Conservation (phyloP, 2,888 invertebrate genomes). For the Trisateles emortualis region DNA sequence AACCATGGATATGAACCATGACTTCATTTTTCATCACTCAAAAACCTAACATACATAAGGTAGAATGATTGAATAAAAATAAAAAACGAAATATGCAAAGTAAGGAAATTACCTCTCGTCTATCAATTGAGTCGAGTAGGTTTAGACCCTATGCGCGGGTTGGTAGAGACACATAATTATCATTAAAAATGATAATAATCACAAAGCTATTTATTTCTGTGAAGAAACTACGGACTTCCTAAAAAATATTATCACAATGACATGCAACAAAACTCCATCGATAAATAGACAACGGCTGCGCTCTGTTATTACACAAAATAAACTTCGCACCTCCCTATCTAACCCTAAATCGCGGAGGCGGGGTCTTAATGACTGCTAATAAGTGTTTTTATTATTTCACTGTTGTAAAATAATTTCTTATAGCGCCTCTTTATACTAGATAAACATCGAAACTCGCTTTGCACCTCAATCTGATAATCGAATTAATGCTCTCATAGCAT, state of each 20-base stretch:
- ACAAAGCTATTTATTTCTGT: background rate
- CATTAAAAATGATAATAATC: background rate
- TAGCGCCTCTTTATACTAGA: slow-evolving; percentile 85
- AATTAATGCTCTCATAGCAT: slow-evolving; percentile 85
- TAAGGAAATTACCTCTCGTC: no score
- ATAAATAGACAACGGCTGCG: slow-evolving; percentile 63
- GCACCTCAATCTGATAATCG: slow-evolving; percentile 87
- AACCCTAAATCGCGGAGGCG: slow-evolving; percentile 81
- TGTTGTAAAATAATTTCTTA: slow-evolving; percentile 85
- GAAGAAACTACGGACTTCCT: slow-evolving; percentile 7
- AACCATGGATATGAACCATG: no score
- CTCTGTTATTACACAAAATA: slow-evolving; percentile 75
- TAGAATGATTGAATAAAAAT: no score
- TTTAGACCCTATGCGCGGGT: no score
- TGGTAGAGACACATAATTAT: background rate
- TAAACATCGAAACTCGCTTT: slow-evolving; percentile 87
- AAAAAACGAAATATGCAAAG: no score
- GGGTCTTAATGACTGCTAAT: slow-evolving; percentile 85
- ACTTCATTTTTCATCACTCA: no score
- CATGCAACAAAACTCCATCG: slow-evolving; percentile 34
- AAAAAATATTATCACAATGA: slow-evolving; percentile 17
- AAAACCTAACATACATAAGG: no score
- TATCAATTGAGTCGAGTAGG: no score
- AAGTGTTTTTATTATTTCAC: slow-evolving; percentile 86
- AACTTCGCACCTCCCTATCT: slow-evolving; percentile 78